A percentile compares a stretch with the other conserved stretches of the same genome.
Evolutionary conservation across 2,113 vertebrate species (phyloP).

Genomic region (Craseonycteris thonglongyai): DNA sequence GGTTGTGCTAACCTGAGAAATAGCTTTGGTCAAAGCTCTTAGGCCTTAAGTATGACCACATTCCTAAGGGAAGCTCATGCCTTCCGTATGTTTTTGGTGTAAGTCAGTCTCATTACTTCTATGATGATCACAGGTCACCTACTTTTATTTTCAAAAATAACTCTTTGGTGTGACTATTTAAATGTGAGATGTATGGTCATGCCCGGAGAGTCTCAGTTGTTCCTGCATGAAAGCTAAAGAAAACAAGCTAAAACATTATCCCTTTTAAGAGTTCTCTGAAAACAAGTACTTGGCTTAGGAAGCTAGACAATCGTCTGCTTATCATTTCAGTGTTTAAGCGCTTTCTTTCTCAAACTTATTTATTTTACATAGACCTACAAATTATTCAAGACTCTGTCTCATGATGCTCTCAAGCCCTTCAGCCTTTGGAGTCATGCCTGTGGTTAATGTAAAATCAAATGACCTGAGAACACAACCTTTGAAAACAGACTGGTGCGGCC

Average conservation of each 20-base stretch:
- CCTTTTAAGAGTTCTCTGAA: background rate
- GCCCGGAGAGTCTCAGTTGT: background rate
- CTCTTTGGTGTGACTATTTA: background rate
- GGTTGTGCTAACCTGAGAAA: background rate
- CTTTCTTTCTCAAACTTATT: background rate
- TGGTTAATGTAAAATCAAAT: conserved; percentile 23
- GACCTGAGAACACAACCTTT: background rate
- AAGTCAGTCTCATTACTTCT: background rate
- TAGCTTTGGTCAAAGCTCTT: background rate
- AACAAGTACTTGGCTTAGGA: background rate
- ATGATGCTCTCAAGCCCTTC: background rate
- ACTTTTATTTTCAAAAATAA: background rate
- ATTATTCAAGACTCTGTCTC: background rate
- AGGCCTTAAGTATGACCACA: background rate
- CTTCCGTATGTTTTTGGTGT: background rate
- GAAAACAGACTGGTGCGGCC: background rate
- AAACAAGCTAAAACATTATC: background rate
- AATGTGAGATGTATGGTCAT: background rate
- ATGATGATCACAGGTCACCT: background rate
- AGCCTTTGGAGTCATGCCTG: background rate
- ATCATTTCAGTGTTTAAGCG: background rate
- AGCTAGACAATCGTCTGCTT: background rate
- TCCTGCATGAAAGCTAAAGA: background rate
- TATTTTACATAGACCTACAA: background rate
- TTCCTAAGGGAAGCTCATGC: background rate